Conservation (phyloP, 1,140 invertebrate genomes). For the Samia ricini region DNA sequence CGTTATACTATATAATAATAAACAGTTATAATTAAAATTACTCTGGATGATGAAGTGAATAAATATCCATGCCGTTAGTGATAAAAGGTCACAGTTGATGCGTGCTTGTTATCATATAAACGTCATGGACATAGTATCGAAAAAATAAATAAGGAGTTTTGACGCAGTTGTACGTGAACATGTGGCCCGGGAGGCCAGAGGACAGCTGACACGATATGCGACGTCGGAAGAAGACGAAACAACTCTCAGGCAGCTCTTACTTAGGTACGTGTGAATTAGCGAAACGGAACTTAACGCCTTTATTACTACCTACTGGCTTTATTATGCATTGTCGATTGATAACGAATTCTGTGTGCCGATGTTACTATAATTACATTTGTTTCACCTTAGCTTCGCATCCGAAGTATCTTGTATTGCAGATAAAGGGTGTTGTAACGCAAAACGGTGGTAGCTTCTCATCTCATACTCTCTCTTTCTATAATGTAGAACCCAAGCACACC, state of each 20-base stretch:
- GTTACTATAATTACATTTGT: constrained; percentile 56
- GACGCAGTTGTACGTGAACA: constrained; percentile 75
- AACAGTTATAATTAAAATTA: not conserved
- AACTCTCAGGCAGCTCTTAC: constrained; percentile 90
- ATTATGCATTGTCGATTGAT: constrained; percentile 59
- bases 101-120: not conserved
- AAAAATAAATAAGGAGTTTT: constrained; percentile 64
- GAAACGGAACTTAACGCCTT: constrained; percentile 66
- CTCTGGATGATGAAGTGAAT: not conserved
- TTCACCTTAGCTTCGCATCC: constrained; percentile 68
- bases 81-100: not conserved
- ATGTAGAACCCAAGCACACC: constrained; percentile 61
- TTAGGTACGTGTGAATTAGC: constrained; percentile 83
- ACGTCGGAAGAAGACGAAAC: constrained; percentile 88
- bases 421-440: constrained; percentile 47
- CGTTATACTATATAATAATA: not conserved
- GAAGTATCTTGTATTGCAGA: constrained; percentile 71
- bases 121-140: not conserved
- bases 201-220: constrained; percentile 79
- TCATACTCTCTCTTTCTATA: constrained; percentile 52
- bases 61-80: not conserved
- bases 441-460: constrained; percentile 44
- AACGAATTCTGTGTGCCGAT: constrained; percentile 55
- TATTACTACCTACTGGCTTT: constrained; percentile 64
- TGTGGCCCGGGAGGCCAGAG: constrained; percentile 76